phyloP scores from a whole-genome alignment of 2,888 invertebrate species.

The Torymus texanus region DNA sequence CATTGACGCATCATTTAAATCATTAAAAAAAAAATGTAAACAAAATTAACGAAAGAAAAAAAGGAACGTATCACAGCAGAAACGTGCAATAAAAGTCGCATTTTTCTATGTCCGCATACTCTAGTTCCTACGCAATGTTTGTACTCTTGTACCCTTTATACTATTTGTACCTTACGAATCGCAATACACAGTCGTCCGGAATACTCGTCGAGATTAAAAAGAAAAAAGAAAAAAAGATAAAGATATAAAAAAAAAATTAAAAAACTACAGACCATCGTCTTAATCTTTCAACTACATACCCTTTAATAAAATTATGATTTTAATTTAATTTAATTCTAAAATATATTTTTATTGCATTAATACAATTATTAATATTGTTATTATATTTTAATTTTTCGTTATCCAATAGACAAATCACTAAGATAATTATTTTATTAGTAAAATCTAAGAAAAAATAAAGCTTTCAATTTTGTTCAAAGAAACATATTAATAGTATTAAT shows the following conservation, averaged over 20 bases:
- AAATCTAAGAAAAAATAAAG: no score
- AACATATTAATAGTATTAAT: no score
- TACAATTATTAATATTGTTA: no score
- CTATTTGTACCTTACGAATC: conserved; percentile 74
- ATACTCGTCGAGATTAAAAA: conserved; percentile 64
- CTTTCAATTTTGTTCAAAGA: no score
- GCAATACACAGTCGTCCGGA: conserved; percentile 75
- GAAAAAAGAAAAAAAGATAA: conserved; percentile 34
- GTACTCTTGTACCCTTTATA: conserved; percentile 75
- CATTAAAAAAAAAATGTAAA: background rate
- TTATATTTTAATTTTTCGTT: no score
- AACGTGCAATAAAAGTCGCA: conserved; percentile 53
- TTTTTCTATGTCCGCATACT: conserved; percentile 74
- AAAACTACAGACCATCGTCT: conserved; percentile 16
- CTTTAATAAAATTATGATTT: background rate
- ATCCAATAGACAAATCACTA: no score
- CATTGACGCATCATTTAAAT: conserved; percentile 21
- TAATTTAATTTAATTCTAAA: no score
- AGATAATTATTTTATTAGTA: no score
- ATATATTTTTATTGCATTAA: no score
- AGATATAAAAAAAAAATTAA: conserved; percentile 49
- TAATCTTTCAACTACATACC: background rate
- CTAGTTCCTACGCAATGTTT: conserved; percentile 75
- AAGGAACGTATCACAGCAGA: conserved; percentile 41
- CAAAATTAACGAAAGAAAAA: conserved; percentile 7